Evolutionary conservation across 2,113 vertebrate genomes (phyloP), one percentile per base, ranked within the genome.

Genomic region (Rhea pennata): DNA sequence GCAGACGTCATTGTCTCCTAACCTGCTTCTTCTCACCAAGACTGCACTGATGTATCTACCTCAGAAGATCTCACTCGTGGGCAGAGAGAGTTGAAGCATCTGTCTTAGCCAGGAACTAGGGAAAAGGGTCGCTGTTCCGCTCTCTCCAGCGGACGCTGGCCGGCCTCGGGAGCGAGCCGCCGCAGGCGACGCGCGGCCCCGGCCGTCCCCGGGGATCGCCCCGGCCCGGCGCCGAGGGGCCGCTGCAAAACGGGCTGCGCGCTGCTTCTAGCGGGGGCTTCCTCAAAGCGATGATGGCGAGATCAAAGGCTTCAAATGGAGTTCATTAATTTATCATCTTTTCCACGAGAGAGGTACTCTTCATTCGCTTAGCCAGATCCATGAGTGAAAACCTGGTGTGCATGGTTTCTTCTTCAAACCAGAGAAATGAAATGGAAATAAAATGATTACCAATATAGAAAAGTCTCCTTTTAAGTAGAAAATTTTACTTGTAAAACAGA

Each of bases 1-100:
- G 96, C 93, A 96, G 96, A 96, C 94, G 96, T 96, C 95, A 96
- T 96, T 94, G 92, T 95, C 86, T 95, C 95, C 95, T 94, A 95
- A 94, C 94, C 50, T 95, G 94, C 76, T 76, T 86, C 87, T 56
- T 46, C 86, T 95, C 75, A 95, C 93, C 92, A 91, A 29, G 24
- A 83, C 33, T 36, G 36, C 36, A 36, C 36, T 46, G 72, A 95
- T 87, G 48, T 78, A 36, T 87, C 93, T 77, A 87, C 93, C 67
- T 93, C 67, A 82, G 84, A 87, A 82, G 59, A 82, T 83, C 88
- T 93, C 72, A 77, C 74, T 89, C 84, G 70, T 53, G 95, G 92
- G 54, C 81, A 87, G 50, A 40, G 44, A 93, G 84, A 78, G 66
- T 77, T 72, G 70, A 92, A 65, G 61, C 82, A 88, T 46, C 62